Evolutionary conservation across 2,113 vertebrate species (phyloP), one percentile per base, ranked within the genome.

Genomic region (Ammodytes dubius): DNA sequence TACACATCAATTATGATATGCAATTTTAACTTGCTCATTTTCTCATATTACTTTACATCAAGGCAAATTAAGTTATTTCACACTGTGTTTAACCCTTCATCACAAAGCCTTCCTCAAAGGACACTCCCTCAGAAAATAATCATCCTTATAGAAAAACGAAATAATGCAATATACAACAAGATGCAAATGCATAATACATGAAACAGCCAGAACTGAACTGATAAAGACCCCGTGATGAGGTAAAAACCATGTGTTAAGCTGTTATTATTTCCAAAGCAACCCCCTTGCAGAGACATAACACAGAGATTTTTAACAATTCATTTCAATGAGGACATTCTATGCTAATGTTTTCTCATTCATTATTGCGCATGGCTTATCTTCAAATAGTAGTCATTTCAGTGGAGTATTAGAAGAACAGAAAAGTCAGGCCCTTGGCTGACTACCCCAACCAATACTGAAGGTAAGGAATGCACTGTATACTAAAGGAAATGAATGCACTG

Each of bases 51-150:
- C 1, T 80, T n/a, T 68, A 45, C 11, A 69, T 79, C 61, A 79
- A 82, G 2, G 56, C 58, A 71, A 56, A 77, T 80, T n/a, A 63
- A 63, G 52, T 79, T 79, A 60, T 56, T 79, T 74, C 46, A 79
- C 69, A 77, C 76, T 37, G 37, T 73, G 17, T 57, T 43, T 45
- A 56, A 15, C 61, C 17, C 19, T 35, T 76, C 45, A 53, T 69
- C 46, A 53, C 57, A 54, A 75, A 74, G 64, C 69, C 19, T 12
- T 17, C 65, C 68, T 77, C 85, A 49, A n/a, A n/a, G 1, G 70
- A 75, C 27, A 27, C 61, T 71, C 42, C 17, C 46, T 63, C 75
- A 59, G 71, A 49, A 65, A 80, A 70, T 60, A 70, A 87, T 77
- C 56, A 69, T 43, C 68, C 57, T 17, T 35, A 17, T 35, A 17